These are phyloP conservation scores for Digitonthophagus gazella DNA, from an alignment of 2,888 invertebrate genomes.

Conservation along the genomic window DNA sequence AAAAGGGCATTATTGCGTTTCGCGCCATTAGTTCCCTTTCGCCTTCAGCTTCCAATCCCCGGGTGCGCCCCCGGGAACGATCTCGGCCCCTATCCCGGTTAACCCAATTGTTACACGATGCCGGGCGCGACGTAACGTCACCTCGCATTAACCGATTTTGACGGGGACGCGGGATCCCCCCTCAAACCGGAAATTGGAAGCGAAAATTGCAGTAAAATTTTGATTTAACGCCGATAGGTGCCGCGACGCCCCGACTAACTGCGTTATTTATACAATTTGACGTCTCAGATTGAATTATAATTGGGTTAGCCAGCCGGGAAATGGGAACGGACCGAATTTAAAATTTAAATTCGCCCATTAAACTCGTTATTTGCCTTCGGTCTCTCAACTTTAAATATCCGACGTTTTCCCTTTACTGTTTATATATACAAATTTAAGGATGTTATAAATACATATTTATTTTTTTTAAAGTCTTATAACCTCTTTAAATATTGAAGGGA, in stretches of 20 bases:
- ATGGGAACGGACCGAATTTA: constrained; percentile 18
- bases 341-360: constrained; percentile 24
- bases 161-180: background rate
- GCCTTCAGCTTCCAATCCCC: background rate
- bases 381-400: background rate
- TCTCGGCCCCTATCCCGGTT: background rate
- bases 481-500: too few relatives aligned
- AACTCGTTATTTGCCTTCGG: constrained; percentile 9
- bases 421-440: background rate
- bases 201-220: constrained; percentile 17
- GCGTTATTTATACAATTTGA: constrained; percentile 29
- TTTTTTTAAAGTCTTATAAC: too few relatives aligned
- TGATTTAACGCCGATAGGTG: constrained; percentile 9
- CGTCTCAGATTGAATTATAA: constrained; percentile 29
- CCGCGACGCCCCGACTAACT: constrained; percentile 23
- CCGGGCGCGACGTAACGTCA: constrained; percentile 7
- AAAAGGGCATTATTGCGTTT: constrained; percentile 9
- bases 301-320: constrained; percentile 20
- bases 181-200: constrained; percentile 7
- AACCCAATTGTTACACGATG: constrained; percentile 13
- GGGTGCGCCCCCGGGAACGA: background rate
- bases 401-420: background rate
- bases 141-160: constrained; percentile 2
- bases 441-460: background rate
- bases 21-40: constrained; percentile 6